Percentiles rank a stretch among this genome's conserved stretches.
Evolutionary conservation across 2,797 vertebrate species (phyloP).

Genomic region (Taenioides sp.): DNA sequence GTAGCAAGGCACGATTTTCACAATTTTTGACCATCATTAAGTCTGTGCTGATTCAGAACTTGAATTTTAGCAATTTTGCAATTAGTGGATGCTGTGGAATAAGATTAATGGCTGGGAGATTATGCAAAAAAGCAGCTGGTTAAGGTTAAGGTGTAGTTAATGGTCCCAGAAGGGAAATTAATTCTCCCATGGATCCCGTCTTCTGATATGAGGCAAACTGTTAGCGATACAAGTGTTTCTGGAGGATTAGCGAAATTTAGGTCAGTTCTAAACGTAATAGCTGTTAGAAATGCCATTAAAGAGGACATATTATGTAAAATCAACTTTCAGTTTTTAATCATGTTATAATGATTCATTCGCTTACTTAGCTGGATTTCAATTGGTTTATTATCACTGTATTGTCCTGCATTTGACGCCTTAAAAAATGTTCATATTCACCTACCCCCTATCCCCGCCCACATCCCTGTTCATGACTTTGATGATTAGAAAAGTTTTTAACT

Average conservation of each 20-base stretch:
- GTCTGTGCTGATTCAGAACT: background rate
- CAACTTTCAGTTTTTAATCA: no score
- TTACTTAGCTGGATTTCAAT: no score
- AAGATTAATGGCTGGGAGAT: slow-evolving; percentile 4
- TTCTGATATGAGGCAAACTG: background rate
- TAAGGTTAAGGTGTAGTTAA: slow-evolving; percentile 2
- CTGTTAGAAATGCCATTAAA: background rate
- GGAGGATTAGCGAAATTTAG: background rate
- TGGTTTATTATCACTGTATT: no score
- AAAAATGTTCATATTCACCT: no score
- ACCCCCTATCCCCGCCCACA: no score
- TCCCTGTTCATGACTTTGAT: no score
- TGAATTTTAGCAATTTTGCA: background rate
- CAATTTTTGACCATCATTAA: background rate
- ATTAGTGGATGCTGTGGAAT: background rate
- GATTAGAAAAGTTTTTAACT: no score
- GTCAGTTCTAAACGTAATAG: background rate
- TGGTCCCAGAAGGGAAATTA: background rate
- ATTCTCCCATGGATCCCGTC: background rate
- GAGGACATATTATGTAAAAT: background rate
- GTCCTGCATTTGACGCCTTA: no score
- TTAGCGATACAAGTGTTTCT: background rate
- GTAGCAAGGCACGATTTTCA: background rate
- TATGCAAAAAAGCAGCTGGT: background rate
- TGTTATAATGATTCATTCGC: no score